Evolutionary conservation across 2,797 vertebrate genomes (phyloP).

Genomic region (Catostomus latipinnis): DNA sequence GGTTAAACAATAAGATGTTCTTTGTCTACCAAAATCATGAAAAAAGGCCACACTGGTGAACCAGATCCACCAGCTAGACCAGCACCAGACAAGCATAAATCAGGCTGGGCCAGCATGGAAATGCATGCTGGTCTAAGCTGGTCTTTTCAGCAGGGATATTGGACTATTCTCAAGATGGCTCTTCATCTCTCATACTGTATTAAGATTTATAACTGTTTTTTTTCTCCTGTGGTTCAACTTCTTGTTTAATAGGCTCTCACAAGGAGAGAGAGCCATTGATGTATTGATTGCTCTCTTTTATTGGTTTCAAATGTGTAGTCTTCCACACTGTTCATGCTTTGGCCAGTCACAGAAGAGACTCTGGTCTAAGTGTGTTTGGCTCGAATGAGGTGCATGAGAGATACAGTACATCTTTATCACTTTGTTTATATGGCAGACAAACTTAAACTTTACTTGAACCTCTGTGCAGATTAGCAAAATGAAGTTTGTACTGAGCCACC

Average conservation of each 20-base stretch:
- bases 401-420: slow-evolving; percentile 47
- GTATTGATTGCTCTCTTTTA: slow-evolving; percentile 19
- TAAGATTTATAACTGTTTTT: slow-evolving; percentile 37
- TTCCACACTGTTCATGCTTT: slow-evolving; percentile 43
- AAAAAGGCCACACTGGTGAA: no score
- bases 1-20: no score
- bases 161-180: slow-evolving; percentile 48
- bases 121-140: no score
- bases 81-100: no score
- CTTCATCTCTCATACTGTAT: background rate
- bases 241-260: slow-evolving; percentile 30
- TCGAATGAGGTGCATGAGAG: slow-evolving; percentile 38
- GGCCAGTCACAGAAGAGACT: slow-evolving; percentile 42
- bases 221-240: slow-evolving; percentile 43
- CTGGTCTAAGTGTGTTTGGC: slow-evolving; percentile 40
- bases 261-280: slow-evolving; percentile 27
- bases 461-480: slow-evolving; percentile 36
- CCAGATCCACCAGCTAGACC: no score
- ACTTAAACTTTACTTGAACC: slow-evolving; percentile 42
- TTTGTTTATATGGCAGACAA: slow-evolving; percentile 49
- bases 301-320: slow-evolving; percentile 50
- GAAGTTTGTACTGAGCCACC: slow-evolving; percentile 14
- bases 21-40: no score
- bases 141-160: slow-evolving; percentile 6
- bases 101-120: no score